These are phyloP conservation scores for Pomatostomus ruficeps DNA, from an alignment of 2,113 vertebrate genomes.

Conservation along the genomic window DNA sequence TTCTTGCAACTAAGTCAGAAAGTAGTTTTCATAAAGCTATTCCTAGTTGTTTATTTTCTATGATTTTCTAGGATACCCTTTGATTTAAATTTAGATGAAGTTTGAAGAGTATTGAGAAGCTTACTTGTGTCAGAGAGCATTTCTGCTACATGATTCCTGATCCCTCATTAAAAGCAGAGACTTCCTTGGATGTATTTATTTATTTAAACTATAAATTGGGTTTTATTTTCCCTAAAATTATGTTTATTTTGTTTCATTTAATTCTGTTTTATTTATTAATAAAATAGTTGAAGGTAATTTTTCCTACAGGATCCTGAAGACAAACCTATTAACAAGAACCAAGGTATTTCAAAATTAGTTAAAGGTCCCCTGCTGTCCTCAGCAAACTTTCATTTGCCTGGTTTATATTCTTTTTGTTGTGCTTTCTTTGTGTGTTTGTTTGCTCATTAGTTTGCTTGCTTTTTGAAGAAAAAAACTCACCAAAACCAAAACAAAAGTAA, in stretches of 20 bases:
- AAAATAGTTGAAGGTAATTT: not conserved
- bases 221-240: not conserved
- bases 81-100: not conserved
- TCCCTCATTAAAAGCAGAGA: not conserved
- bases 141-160: not conserved
- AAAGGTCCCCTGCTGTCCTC: not conserved
- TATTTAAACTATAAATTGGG: not conserved
- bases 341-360: not conserved
- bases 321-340: not conserved
- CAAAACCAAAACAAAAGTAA: not conserved
- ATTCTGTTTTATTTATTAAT: not conserved
- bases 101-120: not conserved
- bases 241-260: not conserved
- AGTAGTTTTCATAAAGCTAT: not conserved
- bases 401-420: not conserved
- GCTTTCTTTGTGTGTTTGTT: not conserved
- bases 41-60: not conserved
- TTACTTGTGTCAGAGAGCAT: accelerated
- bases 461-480: not conserved
- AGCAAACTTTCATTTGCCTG: not conserved
- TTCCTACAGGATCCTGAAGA: not conserved
- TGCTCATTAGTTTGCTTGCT: not conserved
- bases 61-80: accelerated
- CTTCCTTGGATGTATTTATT: not conserved
- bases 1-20: not conserved